These are phyloP conservation scores for Dynastes tityus DNA, from an alignment of 2,888 invertebrate species.

Conservation along the genomic window DNA sequence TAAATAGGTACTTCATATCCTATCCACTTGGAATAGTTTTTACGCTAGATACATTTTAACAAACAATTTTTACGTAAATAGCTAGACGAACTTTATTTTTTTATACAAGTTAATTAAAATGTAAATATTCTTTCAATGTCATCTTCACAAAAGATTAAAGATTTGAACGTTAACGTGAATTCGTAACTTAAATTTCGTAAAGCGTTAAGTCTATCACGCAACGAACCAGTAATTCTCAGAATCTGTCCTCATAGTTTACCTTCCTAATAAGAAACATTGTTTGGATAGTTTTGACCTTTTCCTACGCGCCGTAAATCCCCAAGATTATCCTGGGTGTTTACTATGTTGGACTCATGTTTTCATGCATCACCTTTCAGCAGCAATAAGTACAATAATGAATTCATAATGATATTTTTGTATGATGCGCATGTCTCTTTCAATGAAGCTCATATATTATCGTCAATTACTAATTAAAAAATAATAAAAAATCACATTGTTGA, in stretches of 20 bases:
- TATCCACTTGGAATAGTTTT: too few relatives aligned
- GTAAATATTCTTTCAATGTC: too few relatives aligned
- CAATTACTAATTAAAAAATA: not conserved
- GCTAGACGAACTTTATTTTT: too few relatives aligned
- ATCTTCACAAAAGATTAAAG: too few relatives aligned
- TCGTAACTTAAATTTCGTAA: too few relatives aligned
- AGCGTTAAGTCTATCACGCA: too few relatives aligned
- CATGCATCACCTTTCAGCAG: too few relatives aligned
- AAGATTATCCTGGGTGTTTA: not conserved
- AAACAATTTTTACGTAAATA: too few relatives aligned
- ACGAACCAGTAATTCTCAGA: not conserved
- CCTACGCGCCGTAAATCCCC: constrained; percentile 3
- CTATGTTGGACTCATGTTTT: not conserved
- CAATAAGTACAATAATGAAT: not conserved
- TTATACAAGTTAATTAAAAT: too few relatives aligned
- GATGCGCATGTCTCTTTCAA: not conserved
- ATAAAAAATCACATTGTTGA: not conserved
- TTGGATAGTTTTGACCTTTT: constrained; percentile 17
- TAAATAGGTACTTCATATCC: too few relatives aligned
- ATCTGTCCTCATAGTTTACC: constrained; percentile 9
- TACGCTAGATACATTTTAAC: too few relatives aligned
- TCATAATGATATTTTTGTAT: not conserved
- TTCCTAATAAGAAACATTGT: not conserved
- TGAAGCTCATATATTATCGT: not conserved
- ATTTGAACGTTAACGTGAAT: too few relatives aligned